Evolutionary conservation across 2,888 invertebrate species (phyloP).

Genomic region (Timema podura): DNA sequence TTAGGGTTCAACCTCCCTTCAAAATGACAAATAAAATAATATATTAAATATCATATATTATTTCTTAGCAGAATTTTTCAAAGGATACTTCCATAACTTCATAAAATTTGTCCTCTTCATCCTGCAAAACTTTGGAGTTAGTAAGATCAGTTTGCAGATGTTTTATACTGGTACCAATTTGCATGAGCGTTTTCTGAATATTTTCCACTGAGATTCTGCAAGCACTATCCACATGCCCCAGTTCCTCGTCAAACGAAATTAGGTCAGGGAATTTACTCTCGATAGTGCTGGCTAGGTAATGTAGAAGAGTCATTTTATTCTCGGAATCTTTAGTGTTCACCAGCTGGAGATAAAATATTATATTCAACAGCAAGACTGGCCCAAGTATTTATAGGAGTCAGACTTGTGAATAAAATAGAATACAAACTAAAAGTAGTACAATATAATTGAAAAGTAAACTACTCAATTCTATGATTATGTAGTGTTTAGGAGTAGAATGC

Average conservation of each 20-base stretch:
- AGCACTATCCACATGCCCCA: slow-evolving; percentile 86
- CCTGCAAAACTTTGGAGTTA: slow-evolving; percentile 73
- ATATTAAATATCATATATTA: slow-evolving; percentile 24
- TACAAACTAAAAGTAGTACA: too few relatives aligned
- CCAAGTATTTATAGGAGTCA: too few relatives aligned
- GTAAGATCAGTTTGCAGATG: slow-evolving; percentile 87
- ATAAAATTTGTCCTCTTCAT: slow-evolving; percentile 76
- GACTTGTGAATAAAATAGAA: too few relatives aligned
- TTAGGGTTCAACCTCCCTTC: too few relatives aligned
- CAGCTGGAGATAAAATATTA: slow-evolving; percentile 51
- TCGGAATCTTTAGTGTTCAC: slow-evolving; percentile 87
- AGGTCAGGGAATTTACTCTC: slow-evolving; percentile 86
- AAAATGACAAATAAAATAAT: slow-evolving; percentile 35
- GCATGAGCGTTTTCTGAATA: slow-evolving; percentile 71
- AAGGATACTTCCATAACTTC: slow-evolving; percentile 86
- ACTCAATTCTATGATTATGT: too few relatives aligned
- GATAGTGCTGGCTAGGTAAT: slow-evolving; percentile 83
- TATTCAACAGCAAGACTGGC: slow-evolving; percentile 17
- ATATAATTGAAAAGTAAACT: not conserved
- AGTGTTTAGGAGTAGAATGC: too few relatives aligned
- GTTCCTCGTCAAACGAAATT: slow-evolving; percentile 76
- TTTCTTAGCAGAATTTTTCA: not conserved
- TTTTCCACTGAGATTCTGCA: slow-evolving; percentile 79
- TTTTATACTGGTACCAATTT: slow-evolving; percentile 82
- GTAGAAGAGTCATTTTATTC: slow-evolving; percentile 86